These are phyloP conservation scores for Choloepus hoffmanni DNA, from an alignment of 2,113 vertebrate species.

Conservation along the genomic window DNA sequence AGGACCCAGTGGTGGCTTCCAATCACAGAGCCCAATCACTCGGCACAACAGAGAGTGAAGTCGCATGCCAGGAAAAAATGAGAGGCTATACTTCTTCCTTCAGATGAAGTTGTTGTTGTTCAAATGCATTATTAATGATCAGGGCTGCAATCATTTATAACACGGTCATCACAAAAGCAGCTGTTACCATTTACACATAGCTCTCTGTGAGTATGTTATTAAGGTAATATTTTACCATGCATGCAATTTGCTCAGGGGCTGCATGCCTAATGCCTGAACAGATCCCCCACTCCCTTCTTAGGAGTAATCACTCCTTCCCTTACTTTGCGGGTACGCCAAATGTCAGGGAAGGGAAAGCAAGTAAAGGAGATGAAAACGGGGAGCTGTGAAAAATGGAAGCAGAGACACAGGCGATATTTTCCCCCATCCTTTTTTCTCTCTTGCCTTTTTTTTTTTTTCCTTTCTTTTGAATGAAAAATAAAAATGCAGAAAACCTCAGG, in stretches of 20 bases:
- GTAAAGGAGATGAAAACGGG: slow-evolving; percentile 31
- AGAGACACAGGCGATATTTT: neutral
- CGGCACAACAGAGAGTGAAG: slow-evolving; percentile 37
- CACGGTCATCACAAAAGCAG: slow-evolving; percentile 80
- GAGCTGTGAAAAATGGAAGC: slow-evolving; percentile 51
- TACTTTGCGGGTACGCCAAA: slow-evolving; percentile 66
- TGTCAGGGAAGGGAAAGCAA: slow-evolving; percentile 33
- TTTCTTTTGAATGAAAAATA: slow-evolving; percentile 65
- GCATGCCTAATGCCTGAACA: slow-evolving; percentile 61
- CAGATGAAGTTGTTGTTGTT: slow-evolving; percentile 77
- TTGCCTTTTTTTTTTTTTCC: neutral
- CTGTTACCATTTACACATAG: slow-evolving; percentile 71
- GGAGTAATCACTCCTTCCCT: slow-evolving; percentile 77
- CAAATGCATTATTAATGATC: slow-evolving; percentile 75
- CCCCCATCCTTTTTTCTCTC: slow-evolving; percentile 18
- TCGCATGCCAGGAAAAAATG: slow-evolving; percentile 23
- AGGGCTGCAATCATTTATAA: slow-evolving; percentile 69
- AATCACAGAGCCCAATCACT: neutral
- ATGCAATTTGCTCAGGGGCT: slow-evolving; percentile 74
- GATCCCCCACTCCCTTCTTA: slow-evolving; percentile 62
- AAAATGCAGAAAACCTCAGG: slow-evolving; percentile 76
- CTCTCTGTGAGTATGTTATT: slow-evolving; percentile 79
- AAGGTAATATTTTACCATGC: slow-evolving; percentile 80
- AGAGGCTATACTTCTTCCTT: slow-evolving; percentile 59
- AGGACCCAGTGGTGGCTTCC: neutral